Evolutionary conservation across 2,113 vertebrate genomes (phyloP).

Genomic region (Lontra canadensis): DNA sequence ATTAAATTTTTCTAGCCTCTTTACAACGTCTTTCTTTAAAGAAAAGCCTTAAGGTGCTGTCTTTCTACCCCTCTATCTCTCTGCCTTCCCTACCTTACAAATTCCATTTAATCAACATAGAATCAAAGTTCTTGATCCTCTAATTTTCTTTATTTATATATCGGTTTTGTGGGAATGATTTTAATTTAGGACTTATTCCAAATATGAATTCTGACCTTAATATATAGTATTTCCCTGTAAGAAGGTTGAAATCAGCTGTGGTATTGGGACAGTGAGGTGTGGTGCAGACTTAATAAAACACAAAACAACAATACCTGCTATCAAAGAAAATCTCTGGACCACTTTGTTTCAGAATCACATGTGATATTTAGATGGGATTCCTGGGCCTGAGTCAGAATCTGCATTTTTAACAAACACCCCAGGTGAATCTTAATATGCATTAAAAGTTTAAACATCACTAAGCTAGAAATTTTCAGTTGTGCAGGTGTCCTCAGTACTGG

Average conservation of each 20-base stretch:
- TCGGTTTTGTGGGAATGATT: not conserved
- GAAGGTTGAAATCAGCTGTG: not conserved
- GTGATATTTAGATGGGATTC: not conserved
- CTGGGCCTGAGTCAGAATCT: not conserved
- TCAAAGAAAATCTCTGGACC: not conserved
- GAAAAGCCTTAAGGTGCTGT: not conserved
- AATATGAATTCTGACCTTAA: conserved; percentile 22
- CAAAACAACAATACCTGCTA: not conserved
- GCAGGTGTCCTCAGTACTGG: not conserved
- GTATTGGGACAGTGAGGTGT: not conserved
- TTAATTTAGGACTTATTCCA: conserved; percentile 5
- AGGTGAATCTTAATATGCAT: not conserved
- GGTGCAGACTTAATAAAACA: not conserved
- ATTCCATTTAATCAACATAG: not conserved
- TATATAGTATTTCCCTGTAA: not conserved
- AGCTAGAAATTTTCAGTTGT: not conserved
- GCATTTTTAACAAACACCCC: not conserved
- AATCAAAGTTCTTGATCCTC: not conserved
- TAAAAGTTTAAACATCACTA: not conserved
- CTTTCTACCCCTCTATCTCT: not conserved
- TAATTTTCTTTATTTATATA: not conserved
- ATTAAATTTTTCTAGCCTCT: not conserved
- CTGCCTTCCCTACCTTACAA: not conserved
- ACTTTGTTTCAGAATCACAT: not conserved
- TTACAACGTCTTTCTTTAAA: not conserved